Evolutionary conservation across 2,888 invertebrate species (phyloP).

Genomic region (Caenorhabditis drosophilae): DNA sequence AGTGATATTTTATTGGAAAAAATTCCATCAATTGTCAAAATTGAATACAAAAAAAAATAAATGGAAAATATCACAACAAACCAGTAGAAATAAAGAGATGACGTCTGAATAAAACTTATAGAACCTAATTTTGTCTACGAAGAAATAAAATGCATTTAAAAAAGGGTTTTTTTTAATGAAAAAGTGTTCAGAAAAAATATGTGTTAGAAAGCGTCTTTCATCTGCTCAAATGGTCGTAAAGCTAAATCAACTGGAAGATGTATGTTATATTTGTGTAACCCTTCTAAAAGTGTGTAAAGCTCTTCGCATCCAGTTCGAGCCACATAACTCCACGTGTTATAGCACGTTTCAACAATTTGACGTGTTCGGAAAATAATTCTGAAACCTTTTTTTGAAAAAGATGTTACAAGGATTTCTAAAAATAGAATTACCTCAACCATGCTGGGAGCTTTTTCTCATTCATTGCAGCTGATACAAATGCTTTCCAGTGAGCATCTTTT

Average conservation of each 20-base stretch:
- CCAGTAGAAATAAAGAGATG: too few relatives aligned
- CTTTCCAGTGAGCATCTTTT: slow-evolving; percentile 95
- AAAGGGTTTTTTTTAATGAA: too few relatives aligned
- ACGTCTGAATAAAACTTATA: too few relatives aligned
- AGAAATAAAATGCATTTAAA: too few relatives aligned
- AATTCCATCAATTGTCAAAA: too few relatives aligned
- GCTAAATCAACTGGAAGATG: slow-evolving; percentile 94
- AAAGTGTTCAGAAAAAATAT: too few relatives aligned
- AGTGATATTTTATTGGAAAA: too few relatives aligned
- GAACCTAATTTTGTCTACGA: too few relatives aligned
- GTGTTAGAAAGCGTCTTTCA: slow-evolving; percentile 86
- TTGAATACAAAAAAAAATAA: too few relatives aligned
- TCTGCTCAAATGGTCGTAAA: slow-evolving; percentile 93
- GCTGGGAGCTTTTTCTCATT: slow-evolving; percentile 89
- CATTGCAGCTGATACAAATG: slow-evolving; percentile 91
- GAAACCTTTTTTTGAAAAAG: slow-evolving; percentile 2
- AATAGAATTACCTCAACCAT: slow-evolving; percentile 77
- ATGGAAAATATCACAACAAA: too few relatives aligned
- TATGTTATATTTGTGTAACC: slow-evolving; percentile 83
- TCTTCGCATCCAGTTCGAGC: slow-evolving; percentile 95
- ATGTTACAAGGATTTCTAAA: neutral
- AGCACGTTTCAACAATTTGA: slow-evolving; percentile 72
- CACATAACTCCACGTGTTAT: slow-evolving; percentile 85
- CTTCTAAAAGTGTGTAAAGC: slow-evolving; percentile 86
- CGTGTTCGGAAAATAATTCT: slow-evolving; percentile 86